Percentiles rank a stretch among this genome's conserved stretches.
Evolutionary conservation across 2,797 vertebrate species (phyloP).

Genomic region (Tragopan temminckii): DNA sequence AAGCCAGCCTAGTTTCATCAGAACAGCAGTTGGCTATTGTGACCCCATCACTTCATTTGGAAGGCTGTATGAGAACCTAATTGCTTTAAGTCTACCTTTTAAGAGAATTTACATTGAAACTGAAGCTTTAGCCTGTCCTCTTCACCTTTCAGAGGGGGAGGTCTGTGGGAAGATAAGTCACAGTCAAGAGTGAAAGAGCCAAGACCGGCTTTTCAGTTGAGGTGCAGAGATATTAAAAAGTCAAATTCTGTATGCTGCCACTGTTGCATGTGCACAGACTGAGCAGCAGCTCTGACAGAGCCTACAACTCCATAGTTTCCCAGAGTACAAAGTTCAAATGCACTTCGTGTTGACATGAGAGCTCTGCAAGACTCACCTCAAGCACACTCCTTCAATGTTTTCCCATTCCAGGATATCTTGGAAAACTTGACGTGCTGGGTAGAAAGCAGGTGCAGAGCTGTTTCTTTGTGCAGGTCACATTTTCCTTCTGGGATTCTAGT

Average conservation of each 20-base stretch:
- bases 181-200: neutral
- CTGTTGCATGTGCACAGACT: neutral
- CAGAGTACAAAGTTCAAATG: neutral
- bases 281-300: neutral
- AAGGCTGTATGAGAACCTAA: neutral
- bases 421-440: neutral
- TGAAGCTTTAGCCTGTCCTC: neutral
- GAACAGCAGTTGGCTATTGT: neutral
- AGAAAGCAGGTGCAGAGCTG: neutral
- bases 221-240: neutral
- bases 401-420: neutral
- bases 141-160: neutral
- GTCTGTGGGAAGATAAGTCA: neutral
- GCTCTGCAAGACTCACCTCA: neutral
- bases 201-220: neutral
- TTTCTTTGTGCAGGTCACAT: neutral
- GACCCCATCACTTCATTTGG: constrained; percentile 33
- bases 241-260: neutral
- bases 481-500: neutral
- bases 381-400: neutral
- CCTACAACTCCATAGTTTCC: neutral
- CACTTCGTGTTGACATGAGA: neutral
- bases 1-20: constrained; percentile 3
- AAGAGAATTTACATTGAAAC: neutral
- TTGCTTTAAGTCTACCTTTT: constrained; percentile 21